Percentiles rank a stretch among this genome's conserved stretches.
Conservation (phyloP, 2,888 invertebrate species). For the Stenodema calcarata region DNA sequence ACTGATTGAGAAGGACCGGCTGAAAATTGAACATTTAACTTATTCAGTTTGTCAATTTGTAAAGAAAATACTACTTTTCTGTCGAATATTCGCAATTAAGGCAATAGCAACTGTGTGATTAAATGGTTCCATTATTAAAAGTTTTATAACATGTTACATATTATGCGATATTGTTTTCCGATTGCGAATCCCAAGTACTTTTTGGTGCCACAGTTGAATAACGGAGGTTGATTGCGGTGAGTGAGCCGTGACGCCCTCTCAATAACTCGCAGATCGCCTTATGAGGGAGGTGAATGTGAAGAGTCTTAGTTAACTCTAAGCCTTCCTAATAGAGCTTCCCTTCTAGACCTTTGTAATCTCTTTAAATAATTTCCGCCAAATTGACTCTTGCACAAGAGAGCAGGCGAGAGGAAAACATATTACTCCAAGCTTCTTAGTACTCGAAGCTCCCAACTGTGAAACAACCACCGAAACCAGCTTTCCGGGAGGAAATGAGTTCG, state of each 20-base stretch:
- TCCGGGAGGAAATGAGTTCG: background rate
- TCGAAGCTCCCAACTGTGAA: background rate
- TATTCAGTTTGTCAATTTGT: no score
- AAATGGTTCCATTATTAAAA: no score
- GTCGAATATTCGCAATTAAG: no score
- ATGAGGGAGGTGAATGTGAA: background rate
- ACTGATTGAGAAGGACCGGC: no score
- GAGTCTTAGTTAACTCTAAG: background rate
- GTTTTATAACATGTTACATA: no score
- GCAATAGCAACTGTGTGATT: no score
- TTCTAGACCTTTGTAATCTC: background rate
- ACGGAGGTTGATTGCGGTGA: background rate
- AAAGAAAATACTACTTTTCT: no score
- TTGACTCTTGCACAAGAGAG: background rate
- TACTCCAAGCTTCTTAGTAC: background rate
- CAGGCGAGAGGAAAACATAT: background rate
- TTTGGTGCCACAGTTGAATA: no score
- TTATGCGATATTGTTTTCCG: no score
- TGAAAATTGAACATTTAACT: no score
- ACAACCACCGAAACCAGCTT: background rate
- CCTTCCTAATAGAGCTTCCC: background rate
- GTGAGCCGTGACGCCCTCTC: background rate
- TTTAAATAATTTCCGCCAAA: background rate
- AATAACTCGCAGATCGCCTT: background rate
- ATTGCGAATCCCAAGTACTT: no score